These are phyloP conservation scores for human (Homo sapiens) DNA, from an alignment of 2,113 vertebrate genomes.

Conservation along the genomic window GRCh38 chr16:66099001-66099500, in stretches of 20 bases:
- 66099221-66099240: background rate
- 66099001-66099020: background rate
- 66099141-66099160: background rate
- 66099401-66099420: background rate
- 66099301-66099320: background rate
- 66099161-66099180: background rate
- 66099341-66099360: background rate
- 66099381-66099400: background rate
- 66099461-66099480: background rate
- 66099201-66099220: background rate
- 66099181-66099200: background rate
- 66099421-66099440: rapidly evolving
- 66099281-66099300: background rate
- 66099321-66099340: background rate
- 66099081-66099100: slow-evolving; percentile 33
- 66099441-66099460: background rate
- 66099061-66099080: slow-evolving; percentile 37
- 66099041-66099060: background rate
- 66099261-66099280: background rate
- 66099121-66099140: background rate
- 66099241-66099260: background rate
- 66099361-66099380: background rate
- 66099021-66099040: background rate
- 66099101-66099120: background rate
- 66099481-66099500: background rate